These are phyloP conservation scores for Cepphus grylle DNA, from an alignment of 2,113 vertebrate genomes.

Conservation along the genomic window DNA sequence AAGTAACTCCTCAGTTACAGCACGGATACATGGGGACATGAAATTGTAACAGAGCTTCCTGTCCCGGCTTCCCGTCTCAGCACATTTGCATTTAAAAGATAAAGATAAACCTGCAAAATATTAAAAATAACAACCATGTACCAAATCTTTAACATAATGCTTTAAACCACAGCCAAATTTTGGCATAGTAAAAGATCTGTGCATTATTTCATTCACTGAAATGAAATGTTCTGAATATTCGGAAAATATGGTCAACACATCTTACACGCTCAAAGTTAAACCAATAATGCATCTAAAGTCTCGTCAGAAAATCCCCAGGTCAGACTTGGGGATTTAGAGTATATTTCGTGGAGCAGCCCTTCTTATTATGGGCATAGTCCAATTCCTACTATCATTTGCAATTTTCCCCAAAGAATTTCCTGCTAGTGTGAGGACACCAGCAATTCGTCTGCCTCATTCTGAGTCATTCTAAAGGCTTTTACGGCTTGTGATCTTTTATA, in stretches of 20 bases:
- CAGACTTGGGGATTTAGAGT: background rate
- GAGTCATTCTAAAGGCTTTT: background rate
- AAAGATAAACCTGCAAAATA: slow-evolving; percentile 6
- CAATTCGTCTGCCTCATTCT: background rate
- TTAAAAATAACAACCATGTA: background rate
- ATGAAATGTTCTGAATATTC: background rate
- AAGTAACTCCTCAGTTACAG: background rate
- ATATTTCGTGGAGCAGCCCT: background rate
- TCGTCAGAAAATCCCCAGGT: background rate
- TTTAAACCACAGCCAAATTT: slow-evolving; percentile 10
- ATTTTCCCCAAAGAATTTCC: background rate
- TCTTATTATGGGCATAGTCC: background rate
- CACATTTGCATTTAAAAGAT: background rate
- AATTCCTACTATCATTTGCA: background rate
- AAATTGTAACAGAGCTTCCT: background rate
- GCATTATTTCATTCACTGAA: background rate
- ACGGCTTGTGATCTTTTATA: background rate
- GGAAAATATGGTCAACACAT: background rate
- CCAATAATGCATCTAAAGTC: background rate
- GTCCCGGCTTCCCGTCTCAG: background rate
- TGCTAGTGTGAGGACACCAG: background rate
- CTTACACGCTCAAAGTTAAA: background rate
- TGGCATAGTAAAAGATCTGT: background rate
- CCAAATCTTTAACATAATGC: background rate
- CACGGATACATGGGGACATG: background rate